Conservation (phyloP, 1,140 invertebrate genomes). For the Papilio dardanus region DNA sequence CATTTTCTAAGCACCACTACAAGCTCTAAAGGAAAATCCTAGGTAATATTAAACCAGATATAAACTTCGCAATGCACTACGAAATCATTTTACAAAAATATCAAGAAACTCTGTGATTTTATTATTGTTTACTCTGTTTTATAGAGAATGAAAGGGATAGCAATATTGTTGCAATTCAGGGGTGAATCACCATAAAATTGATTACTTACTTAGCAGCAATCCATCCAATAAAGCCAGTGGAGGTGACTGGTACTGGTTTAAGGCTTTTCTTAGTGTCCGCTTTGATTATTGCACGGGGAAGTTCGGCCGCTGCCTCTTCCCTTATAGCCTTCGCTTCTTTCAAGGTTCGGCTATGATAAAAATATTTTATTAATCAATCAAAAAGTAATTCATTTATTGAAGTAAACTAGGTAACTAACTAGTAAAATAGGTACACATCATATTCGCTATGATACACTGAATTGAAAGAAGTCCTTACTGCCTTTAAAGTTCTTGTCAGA, state of each 20-base stretch:
- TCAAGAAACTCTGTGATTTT: not conserved
- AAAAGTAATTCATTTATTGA: no score
- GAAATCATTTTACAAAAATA: not conserved
- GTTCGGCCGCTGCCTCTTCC: conserved; percentile 49
- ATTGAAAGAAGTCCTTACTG: no score
- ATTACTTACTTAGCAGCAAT: conserved; percentile 65
- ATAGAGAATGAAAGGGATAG: not conserved
- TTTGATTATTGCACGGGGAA: conserved; percentile 52
- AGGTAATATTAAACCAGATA: conserved; percentile 1
- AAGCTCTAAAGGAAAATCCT: not conserved
- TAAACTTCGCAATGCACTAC: not conserved
- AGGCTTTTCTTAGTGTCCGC: conserved; percentile 56
- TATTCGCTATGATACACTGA: no score
- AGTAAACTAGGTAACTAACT: no score
- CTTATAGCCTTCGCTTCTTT: conserved; percentile 58
- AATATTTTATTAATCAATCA: conserved; percentile 4
- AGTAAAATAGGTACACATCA: no score
- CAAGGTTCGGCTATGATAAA: conserved; percentile 51
- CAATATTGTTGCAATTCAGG: no score
- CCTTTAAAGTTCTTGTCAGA: no score
- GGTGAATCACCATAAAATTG: no score
- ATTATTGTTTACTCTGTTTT: not conserved
- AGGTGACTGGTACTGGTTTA: conserved; percentile 70
- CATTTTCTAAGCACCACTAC: not conserved
- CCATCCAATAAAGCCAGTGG: conserved; percentile 70